These are phyloP conservation scores for Heliconius ethilla DNA, from an alignment of 2,888 invertebrate species.

Conservation along the genomic window DNA sequence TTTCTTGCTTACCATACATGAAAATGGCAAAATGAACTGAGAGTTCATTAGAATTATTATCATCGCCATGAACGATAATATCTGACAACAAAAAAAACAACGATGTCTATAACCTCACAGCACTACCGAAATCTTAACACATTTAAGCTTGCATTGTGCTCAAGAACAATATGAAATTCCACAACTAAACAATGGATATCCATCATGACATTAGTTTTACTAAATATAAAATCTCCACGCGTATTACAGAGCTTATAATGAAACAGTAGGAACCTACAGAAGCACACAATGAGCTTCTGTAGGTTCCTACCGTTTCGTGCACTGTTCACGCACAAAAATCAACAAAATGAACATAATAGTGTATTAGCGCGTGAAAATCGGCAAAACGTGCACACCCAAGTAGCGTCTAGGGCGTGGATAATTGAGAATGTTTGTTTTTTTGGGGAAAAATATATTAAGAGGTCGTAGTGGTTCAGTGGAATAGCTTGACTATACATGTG, in stretches of 20 bases:
- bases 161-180: conserved; percentile 27
- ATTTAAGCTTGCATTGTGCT: background rate
- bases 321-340: conserved; percentile 50
- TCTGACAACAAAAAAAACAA: background rate
- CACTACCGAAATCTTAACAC: background rate
- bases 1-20: no score
- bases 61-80: no score
- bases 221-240: conserved; percentile 49
- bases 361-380: conserved; percentile 68
- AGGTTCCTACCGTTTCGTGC: no score
- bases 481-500: background rate
- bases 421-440: conserved; percentile 53
- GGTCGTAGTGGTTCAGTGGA: background rate
- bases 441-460: conserved; percentile 35
- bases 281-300: conserved; percentile 51
- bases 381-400: conserved; percentile 68
- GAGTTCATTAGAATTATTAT: no score
- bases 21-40: no score
- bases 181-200: conserved; percentile 41
- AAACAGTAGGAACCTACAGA: conserved; percentile 54
- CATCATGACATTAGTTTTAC: conserved; percentile 48
- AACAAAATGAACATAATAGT: conserved; percentile 55
- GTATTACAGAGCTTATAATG: conserved; percentile 48
- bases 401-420: conserved; percentile 57
- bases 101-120: background rate